phyloP scores from a whole-genome alignment of 2,797 vertebrate genomes.

The Scolopax rusticola region DNA sequence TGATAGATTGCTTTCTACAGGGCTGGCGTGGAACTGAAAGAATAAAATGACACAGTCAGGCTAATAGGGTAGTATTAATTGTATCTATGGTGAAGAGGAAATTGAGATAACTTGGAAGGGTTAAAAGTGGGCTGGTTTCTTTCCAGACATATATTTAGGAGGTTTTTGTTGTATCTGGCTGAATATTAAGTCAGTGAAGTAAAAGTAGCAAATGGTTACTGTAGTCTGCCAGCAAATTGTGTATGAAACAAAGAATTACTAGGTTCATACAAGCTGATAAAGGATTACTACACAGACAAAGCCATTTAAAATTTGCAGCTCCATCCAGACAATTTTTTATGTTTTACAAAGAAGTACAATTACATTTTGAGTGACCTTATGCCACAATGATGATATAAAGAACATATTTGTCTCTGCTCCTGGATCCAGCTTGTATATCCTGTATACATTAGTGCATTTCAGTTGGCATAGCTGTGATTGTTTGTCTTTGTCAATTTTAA shows the following conservation, averaged over 20 bases:
- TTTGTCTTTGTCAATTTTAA: slow-evolving; percentile 72
- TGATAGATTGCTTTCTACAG: slow-evolving; percentile 62
- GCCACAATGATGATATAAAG: slow-evolving; percentile 71
- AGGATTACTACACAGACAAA: slow-evolving; percentile 52
- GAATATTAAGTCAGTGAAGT: slow-evolving; percentile 67
- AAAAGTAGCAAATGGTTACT: slow-evolving; percentile 67
- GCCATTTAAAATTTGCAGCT: slow-evolving; percentile 64
- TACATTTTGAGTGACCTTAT: slow-evolving; percentile 69
- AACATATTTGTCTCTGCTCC: slow-evolving; percentile 68
- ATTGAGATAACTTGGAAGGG: slow-evolving; percentile 57
- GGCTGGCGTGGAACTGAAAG: slow-evolving; percentile 46
- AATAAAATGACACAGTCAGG: slow-evolving; percentile 60
- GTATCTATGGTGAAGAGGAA: slow-evolving; percentile 54
- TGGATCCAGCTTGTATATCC: slow-evolving; percentile 59
- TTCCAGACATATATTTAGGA: slow-evolving; percentile 46
- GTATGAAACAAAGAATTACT: slow-evolving; percentile 64
- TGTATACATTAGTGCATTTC: slow-evolving; percentile 57
- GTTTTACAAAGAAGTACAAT: slow-evolving; percentile 68
- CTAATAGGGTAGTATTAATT: slow-evolving; percentile 54
- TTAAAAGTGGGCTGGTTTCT: slow-evolving; percentile 62
- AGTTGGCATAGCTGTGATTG: slow-evolving; percentile 48
- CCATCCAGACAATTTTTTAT: slow-evolving; percentile 63
- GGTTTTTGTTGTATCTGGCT: slow-evolving; percentile 57
- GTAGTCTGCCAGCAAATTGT: slow-evolving; percentile 56
- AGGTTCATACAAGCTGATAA: slow-evolving; percentile 55